Conservation (phyloP, 2,888 invertebrate species). For the Acanthosepion pharaonis region DNA sequence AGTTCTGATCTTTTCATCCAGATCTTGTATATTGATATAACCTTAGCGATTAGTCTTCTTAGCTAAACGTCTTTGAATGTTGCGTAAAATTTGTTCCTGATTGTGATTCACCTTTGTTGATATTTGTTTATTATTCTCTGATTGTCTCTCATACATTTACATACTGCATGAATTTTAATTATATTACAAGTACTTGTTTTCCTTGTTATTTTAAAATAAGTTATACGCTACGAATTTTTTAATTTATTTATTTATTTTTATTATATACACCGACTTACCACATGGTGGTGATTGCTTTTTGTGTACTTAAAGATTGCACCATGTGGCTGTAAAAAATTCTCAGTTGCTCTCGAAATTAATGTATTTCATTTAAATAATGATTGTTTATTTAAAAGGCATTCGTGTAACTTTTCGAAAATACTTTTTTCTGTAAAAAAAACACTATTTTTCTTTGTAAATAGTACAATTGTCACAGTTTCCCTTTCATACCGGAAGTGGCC, state of each 20-base stretch:
- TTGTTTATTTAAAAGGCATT: background rate
- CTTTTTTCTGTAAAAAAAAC: background rate
- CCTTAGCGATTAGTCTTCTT: no score
- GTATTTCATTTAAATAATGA: background rate
- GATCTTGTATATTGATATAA: no score
- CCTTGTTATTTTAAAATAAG: background rate
- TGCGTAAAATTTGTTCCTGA: no score
- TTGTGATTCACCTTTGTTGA: background rate
- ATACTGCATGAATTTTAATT: background rate
- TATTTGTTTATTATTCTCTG: background rate
- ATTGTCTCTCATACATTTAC: no score
- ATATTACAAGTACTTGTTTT: background rate
- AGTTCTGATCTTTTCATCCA: no score
- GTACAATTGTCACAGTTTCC: background rate
- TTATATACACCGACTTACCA: background rate
- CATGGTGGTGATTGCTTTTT: conserved; percentile 4
- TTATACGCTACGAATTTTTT: background rate
- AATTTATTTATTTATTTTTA: background rate
- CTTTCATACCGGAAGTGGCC: background rate
- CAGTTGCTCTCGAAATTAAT: background rate
- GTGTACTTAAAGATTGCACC: background rate
- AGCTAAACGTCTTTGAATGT: no score
- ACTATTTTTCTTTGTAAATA: background rate
- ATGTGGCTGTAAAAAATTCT: background rate
- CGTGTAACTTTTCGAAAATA: background rate